Conservation (phyloP, 1,140 invertebrate species). For the Eufriesea mexicana region DNA sequence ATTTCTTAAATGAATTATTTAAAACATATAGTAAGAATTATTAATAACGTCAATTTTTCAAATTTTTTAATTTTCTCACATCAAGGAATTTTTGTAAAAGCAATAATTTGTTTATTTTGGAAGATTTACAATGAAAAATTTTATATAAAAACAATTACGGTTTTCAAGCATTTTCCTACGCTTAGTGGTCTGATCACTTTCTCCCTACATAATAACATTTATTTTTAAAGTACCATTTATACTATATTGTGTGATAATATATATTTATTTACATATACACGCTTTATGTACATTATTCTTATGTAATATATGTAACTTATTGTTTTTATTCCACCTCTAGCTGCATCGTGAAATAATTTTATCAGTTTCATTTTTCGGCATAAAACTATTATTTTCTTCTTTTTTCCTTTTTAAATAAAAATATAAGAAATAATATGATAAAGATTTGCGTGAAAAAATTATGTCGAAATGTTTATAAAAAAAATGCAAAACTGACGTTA, state of each 20-base stretch:
- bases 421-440: background rate
- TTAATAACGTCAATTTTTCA: background rate
- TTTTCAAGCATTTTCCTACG: constrained; percentile 26
- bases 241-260: constrained; percentile 31
- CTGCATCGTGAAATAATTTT: constrained; percentile 7
- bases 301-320: constrained; percentile 30
- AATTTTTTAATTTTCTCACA: background rate
- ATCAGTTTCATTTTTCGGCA: background rate
- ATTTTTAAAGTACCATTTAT: constrained; percentile 31
- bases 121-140: constrained; percentile 41
- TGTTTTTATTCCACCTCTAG: constrained; percentile 10
- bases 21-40: background rate
- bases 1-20: background rate
- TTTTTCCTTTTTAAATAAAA: background rate
- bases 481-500: background rate
- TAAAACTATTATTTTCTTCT: background rate
- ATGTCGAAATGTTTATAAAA: constrained; percentile 9
- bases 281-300: constrained; percentile 40
- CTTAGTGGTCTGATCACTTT: background rate
- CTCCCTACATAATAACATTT: constrained; percentile 25
- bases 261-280: constrained; percentile 52
- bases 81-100: constrained; percentile 15
- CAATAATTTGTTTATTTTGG: constrained; percentile 22
- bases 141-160: constrained; percentile 43
- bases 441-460: background rate